Percentiles rank a stretch among this genome's conserved stretches.
phyloP scores from a whole-genome alignment of 2,888 invertebrate genomes.

The Dynastes tityus region DNA sequence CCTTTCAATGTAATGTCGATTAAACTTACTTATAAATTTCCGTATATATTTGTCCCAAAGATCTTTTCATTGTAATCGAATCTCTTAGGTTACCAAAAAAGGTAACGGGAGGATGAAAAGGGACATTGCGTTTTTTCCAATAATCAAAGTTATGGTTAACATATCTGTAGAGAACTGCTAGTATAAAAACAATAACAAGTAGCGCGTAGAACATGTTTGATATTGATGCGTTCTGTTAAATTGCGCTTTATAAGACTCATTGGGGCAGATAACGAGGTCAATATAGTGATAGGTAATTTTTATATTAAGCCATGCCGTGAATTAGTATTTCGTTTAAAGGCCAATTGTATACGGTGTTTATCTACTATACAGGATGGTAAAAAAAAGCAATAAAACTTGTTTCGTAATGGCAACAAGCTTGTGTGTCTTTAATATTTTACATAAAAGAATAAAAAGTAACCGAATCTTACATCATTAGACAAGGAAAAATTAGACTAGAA shows the following conservation, averaged over 20 bases:
- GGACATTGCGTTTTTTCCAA: constrained; percentile 68
- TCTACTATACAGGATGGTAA: too few species aligned
- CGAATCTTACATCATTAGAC: too few species aligned
- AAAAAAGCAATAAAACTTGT: too few species aligned
- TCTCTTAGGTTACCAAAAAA: constrained; percentile 66
- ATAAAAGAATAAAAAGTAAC: too few species aligned
- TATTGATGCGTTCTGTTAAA: background rate
- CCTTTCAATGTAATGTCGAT: background rate
- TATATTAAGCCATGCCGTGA: background rate
- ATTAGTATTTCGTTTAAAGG: background rate
- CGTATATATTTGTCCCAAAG: constrained; percentile 64
- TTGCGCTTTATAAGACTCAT: background rate
- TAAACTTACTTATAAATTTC: constrained; percentile 67
- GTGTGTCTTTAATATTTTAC: too few species aligned
- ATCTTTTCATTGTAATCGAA: constrained; percentile 59
- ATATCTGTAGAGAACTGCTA: constrained; percentile 43
- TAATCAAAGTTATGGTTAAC: constrained; percentile 51
- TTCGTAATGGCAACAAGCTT: too few species aligned
- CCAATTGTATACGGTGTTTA: too few species aligned
- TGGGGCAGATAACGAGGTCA: constrained; percentile 2
- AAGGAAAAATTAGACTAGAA: too few species aligned
- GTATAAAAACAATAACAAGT: constrained; percentile 54
- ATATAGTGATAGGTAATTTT: background rate
- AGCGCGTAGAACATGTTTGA: constrained; percentile 33
- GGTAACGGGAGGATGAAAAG: constrained; percentile 65